Evolutionary conservation across 2,888 invertebrate species (phyloP), one percentile per base, ranked within the genome.

Genomic region (Ischnus inquisitorius): DNA sequence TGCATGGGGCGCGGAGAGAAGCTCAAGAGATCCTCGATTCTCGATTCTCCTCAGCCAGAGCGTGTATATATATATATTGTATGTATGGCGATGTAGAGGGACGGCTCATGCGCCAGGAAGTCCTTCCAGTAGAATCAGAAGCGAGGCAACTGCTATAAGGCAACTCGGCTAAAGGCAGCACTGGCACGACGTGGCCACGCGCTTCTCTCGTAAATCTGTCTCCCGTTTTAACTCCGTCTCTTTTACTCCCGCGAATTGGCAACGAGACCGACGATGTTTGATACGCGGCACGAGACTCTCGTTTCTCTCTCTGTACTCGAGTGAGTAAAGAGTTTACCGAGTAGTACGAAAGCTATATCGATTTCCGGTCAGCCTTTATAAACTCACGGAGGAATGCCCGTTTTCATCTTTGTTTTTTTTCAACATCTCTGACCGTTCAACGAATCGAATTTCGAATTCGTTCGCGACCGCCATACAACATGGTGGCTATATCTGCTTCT

Each of bases 1-100:
- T 91, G 85, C 90, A 91, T 90, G 90, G 74, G 68, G 75, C 69
- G 74, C 72, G 68, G 67, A 82, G 60, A 74, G 46, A 34, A 72
- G 67, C 60, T 60, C 46, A 14, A 14, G 75, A 80, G 83, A 83
- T 77, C 39, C 65, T 83, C 76, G 67, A 80, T 80, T 80, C 80
- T 76, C 79, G 76, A 83, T 83, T 79, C 76, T 62, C 19, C 71
- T 79, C 48, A 46, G 46, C 34, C 19, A 6, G 2, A 57, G 68
- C 57, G 43, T 69, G 43, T 43, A 57, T 51, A 46, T 75, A 65
- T 65, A 65, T 25, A 51, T 39, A 14, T 48, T 22, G 65, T n/a
- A 54, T 54, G 51, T 41, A 65, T 34, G 34, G 34, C 39, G 68
- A 78, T 68, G 77, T 39, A 19, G 16, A 51, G 64, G 34, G 64